These are phyloP conservation scores for Eurois occulta DNA, from an alignment of 2,888 invertebrate species.

Conservation along the genomic window DNA sequence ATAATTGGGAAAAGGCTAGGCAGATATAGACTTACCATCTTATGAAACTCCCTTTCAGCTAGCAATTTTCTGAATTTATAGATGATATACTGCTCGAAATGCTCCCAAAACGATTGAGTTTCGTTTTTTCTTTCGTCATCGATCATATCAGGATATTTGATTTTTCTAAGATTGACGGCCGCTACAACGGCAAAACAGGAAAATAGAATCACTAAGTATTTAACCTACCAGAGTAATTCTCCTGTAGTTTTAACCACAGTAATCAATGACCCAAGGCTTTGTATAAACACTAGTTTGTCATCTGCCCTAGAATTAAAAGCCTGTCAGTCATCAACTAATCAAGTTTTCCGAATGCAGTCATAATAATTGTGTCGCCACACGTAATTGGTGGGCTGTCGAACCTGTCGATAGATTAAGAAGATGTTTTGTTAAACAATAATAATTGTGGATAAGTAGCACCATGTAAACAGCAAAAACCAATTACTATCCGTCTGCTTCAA, in stretches of 20 bases:
- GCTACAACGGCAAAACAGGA: not conserved
- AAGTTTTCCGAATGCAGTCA: slow-evolving; percentile 2
- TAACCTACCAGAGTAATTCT: not conserved
- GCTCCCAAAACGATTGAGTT: too few relatives aligned
- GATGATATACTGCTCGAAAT: too few relatives aligned
- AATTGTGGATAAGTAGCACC: slow-evolving; percentile 34
- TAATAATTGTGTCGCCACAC: slow-evolving; percentile 37
- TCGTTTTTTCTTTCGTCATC: too few relatives aligned
- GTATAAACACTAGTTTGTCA: too few relatives aligned
- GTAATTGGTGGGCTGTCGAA: slow-evolving; percentile 37
- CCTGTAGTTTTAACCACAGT: not conserved
- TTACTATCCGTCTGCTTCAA: slow-evolving; percentile 5
- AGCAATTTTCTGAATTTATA: too few relatives aligned
- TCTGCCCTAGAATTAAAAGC: not conserved
- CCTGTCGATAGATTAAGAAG: slow-evolving; percentile 36
- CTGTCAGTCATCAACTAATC: not conserved
- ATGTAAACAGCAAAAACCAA: slow-evolving; percentile 25
- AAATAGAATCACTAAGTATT: not conserved
- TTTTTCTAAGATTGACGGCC: too few relatives aligned
- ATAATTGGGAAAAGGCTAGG: too few relatives aligned
- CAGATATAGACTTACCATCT: not conserved
- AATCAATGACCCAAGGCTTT: not conserved
- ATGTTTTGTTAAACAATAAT: slow-evolving; percentile 21
- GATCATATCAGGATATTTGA: too few relatives aligned
- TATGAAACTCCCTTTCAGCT: not conserved